Evolutionary conservation across 2,888 invertebrate genomes (phyloP).

Genomic region (Tipula confusa): DNA sequence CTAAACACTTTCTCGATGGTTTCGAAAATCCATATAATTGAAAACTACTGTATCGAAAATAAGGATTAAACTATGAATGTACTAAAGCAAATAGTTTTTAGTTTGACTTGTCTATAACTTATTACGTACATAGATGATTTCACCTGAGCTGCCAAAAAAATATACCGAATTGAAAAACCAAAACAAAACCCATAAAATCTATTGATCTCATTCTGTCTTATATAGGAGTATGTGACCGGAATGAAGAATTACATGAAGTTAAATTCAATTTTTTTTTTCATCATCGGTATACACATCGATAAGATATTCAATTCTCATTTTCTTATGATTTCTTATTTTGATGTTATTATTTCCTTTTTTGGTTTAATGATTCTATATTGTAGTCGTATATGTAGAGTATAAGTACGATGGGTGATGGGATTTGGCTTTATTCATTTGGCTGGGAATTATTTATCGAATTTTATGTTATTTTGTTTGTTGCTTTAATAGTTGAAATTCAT

Average conservation of each 20-base stretch:
- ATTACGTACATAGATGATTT: background rate
- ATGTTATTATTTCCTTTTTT: conserved; percentile 20
- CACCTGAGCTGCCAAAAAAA: background rate
- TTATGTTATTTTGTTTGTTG: too few species aligned
- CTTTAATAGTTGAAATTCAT: background rate
- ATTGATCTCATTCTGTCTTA: background rate
- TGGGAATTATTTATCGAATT: background rate
- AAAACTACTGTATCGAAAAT: too few species aligned
- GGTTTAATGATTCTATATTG: conserved; percentile 6
- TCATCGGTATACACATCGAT: background rate
- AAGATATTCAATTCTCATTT: background rate
- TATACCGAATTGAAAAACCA: background rate
- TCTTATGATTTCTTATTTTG: background rate
- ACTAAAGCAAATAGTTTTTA: too few species aligned
- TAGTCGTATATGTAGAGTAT: too few species aligned
- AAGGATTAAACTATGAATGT: background rate
- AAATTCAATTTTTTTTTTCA: background rate
- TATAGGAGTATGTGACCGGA: background rate
- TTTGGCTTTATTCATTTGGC: background rate
- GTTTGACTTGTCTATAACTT: too few species aligned
- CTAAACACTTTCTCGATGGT: too few species aligned
- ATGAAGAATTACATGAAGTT: background rate
- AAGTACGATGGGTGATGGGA: background rate
- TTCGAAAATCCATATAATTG: too few species aligned
- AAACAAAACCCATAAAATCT: background rate